These are phyloP conservation scores for Phylloscopus collybita DNA, from an alignment of 2,797 vertebrate species.

Conservation along the genomic window DNA sequence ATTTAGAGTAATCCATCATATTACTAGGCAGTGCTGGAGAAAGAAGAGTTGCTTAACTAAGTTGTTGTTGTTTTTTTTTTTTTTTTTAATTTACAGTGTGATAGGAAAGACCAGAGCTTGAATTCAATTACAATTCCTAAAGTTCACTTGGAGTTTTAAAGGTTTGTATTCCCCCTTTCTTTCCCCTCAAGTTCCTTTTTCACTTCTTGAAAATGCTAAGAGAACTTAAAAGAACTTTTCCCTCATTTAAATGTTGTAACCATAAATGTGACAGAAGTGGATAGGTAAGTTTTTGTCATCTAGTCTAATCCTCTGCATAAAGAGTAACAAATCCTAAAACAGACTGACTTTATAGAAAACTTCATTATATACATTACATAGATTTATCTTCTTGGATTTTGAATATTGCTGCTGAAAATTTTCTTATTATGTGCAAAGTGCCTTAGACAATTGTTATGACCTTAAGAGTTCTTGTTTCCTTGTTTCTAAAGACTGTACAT, in stretches of 20 bases:
- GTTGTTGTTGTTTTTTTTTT: background rate
- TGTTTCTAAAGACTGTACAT: background rate
- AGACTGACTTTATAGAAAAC: background rate
- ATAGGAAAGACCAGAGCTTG: conserved; percentile 27
- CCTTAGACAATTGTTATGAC: background rate
- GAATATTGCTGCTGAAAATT: background rate
- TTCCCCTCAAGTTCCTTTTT: background rate
- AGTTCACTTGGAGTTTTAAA: conserved; percentile 28
- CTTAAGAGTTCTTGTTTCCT: background rate
- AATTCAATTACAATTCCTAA: background rate
- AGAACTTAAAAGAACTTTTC: background rate
- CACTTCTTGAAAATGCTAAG: conserved; percentile 13
- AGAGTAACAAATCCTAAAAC: background rate
- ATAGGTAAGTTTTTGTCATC: background rate
- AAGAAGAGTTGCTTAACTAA: conserved; percentile 22
- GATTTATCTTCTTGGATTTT: background rate
- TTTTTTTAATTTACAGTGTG: background rate
- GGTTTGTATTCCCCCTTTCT: background rate
- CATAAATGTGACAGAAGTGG: background rate
- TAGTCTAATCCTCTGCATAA: background rate
- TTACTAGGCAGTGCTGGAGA: background rate
- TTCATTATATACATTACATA: background rate
- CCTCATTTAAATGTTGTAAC: background rate
- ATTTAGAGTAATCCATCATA: conserved; percentile 57
- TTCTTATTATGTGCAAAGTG: background rate